phyloP scores from a whole-genome alignment of 2,888 invertebrate species.

The Drosophila trichaetosa region DNA sequence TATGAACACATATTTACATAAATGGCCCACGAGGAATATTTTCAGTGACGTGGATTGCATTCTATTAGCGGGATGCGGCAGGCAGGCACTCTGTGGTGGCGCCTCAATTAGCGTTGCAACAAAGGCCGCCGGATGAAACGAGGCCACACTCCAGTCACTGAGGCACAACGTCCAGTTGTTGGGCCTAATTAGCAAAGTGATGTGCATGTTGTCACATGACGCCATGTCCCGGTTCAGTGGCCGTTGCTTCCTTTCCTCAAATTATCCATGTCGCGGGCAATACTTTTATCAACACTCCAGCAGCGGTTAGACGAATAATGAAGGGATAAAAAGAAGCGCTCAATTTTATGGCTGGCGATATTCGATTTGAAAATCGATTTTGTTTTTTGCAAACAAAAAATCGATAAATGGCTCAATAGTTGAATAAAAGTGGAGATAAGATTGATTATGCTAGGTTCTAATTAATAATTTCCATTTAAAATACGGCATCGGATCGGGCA shows the following conservation, averaged over 20 bases:
- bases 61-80: slow-evolving; percentile 15
- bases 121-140: slow-evolving; percentile 19
- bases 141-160: slow-evolving; percentile 19
- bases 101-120: slow-evolving; percentile 35
- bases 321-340: no score
- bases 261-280: background rate
- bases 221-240: slow-evolving; percentile 28
- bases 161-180: slow-evolving; percentile 27
- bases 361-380: background rate
- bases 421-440: background rate
- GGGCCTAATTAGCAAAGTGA: slow-evolving; percentile 39
- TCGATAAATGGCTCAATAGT: background rate
- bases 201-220: slow-evolving; percentile 11
- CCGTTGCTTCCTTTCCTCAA: background rate
- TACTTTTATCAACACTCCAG: background rate
- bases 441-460: background rate
- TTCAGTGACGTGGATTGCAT: slow-evolving; percentile 3
- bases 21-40: background rate
- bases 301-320: background rate
- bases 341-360: background rate
- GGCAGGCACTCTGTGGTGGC: slow-evolving; percentile 15
- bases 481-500: background rate
- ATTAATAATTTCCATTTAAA: background rate
- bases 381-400: background rate
- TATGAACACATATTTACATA: background rate